Base-by-base conservation (phyloP, 1,140 invertebrate species). In the Diorhabda elongata region DNA sequence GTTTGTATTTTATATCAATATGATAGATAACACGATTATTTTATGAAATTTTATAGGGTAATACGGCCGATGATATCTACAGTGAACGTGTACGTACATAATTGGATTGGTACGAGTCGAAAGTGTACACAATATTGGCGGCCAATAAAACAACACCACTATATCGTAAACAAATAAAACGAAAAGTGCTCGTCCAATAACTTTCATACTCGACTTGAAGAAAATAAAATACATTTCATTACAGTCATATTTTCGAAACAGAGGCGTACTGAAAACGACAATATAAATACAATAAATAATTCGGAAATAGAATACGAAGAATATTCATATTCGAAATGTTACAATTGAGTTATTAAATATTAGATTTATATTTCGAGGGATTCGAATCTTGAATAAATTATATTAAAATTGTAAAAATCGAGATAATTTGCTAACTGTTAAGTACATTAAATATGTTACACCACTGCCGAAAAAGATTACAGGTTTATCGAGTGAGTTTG, bases 1-100 rank as follows among this genome's bases (percentile, higher is more conserved):
- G n/a, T 52, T 52, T 52, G n/a, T 52, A 52, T 52, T n/a, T 52
- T n/a, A 52, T 52, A 52, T 52, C 47, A 52, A 52, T 52, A n/a
- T n/a, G 47, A 52, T 52, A 52, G 47, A 52, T 52, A 52, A 52
- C 47, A 26, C 47, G 47, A 26, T 26, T 52, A 52, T 52, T n/a
- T 52, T 52, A 52, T 26, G 26, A 52, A 6, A 52, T 52, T 52
- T 52, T 52, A 52, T 52, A 52, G 26, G 26, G 26, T n/a, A 52
- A 52, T 52, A 52, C n/a, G 47, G 47, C 47, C n/a, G 47, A 52
- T 52, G 47, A 8, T 52, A 52, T 52, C 47, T 52, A 52, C n/a
- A 3, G 26, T 4, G 6, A 52, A 52, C 47, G 47, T 52, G 47
- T 52, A 52, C 47, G 47, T 52, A 52, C 47, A 52, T 52, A 52